Evolutionary conservation across 2,113 vertebrate species (phyloP).

Genomic region (Oceanodroma tethys): DNA sequence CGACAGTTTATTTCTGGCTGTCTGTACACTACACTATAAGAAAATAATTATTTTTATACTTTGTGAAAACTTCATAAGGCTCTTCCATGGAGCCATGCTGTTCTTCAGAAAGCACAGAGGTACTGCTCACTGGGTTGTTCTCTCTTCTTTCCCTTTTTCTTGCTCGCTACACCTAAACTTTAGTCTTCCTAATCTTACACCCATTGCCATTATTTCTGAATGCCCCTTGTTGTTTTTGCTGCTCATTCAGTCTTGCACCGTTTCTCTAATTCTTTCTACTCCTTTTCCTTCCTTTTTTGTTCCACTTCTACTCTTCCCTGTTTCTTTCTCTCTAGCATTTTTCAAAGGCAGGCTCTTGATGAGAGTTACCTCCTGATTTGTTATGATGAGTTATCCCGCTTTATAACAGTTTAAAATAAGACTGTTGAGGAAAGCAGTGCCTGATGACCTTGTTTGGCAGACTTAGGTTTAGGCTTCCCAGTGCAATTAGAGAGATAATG

Average conservation of each 20-base stretch:
- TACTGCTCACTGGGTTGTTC: background rate
- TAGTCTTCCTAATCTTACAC: background rate
- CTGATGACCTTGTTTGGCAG: background rate
- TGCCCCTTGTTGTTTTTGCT: background rate
- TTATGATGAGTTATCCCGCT: background rate
- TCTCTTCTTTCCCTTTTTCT: background rate
- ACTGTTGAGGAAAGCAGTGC: background rate
- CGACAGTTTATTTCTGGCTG: background rate
- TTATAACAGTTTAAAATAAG: background rate
- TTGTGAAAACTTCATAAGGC: background rate
- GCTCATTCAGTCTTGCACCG: background rate
- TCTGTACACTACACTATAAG: background rate
- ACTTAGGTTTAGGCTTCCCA: constrained; percentile 1
- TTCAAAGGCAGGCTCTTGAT: background rate
- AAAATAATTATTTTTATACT: background rate
- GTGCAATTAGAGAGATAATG: background rate
- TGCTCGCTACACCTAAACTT: background rate
- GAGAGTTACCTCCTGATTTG: background rate
- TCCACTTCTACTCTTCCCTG: background rate
- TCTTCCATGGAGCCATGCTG: background rate
- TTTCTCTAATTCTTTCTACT: background rate
- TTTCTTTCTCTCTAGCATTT: background rate
- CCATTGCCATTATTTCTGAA: background rate
- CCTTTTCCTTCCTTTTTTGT: background rate
- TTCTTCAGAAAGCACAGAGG: background rate